A percentile compares a stretch with the other conserved stretches of the same genome.
Conservation (phyloP, 2,888 invertebrate genomes). For the Acheta domesticus region DNA sequence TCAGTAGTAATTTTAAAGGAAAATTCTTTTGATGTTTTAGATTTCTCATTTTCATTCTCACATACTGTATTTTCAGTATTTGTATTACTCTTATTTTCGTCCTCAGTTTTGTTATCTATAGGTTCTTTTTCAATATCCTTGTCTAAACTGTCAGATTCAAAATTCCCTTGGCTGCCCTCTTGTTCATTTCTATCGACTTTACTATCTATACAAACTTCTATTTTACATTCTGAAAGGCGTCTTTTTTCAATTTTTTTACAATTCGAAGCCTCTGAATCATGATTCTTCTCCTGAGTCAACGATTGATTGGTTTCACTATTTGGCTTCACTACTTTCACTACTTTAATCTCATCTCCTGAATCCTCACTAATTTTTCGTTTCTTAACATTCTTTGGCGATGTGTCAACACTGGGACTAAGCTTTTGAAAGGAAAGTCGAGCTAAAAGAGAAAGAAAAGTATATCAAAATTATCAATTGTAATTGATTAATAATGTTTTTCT, state of each 20-base stretch:
- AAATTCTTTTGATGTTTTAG: conserved; percentile 12
- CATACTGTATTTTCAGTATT: not conserved
- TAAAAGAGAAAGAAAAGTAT: conserved; percentile 28
- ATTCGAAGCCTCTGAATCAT: no score
- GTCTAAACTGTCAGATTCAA: not conserved
- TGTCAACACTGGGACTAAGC: conserved; percentile 46
- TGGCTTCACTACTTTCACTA: not conserved
- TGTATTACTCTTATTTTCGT: not conserved
- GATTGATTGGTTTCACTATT: not conserved
- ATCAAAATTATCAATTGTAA: not conserved
- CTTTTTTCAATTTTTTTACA: no score
- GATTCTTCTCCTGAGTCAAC: no score
- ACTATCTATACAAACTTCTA: no score
- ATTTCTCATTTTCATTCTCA: not conserved
- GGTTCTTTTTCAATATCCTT: not conserved
- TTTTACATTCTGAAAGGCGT: no score
- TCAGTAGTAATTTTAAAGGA: not conserved
- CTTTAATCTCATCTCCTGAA: conserved; percentile 36
- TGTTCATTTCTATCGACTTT: no score
- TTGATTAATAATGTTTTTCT: no score
- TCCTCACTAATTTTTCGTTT: conserved; percentile 52
- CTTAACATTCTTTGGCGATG: conserved; percentile 43
- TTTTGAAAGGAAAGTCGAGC: conserved; percentile 60
- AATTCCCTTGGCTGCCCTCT: no score
- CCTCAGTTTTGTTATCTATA: not conserved